A percentile compares a stretch with the other conserved stretches of the same genome.
Evolutionary conservation across 1,140 invertebrate genomes (phyloP).

Genomic region (Atopsyche davidsoni): DNA sequence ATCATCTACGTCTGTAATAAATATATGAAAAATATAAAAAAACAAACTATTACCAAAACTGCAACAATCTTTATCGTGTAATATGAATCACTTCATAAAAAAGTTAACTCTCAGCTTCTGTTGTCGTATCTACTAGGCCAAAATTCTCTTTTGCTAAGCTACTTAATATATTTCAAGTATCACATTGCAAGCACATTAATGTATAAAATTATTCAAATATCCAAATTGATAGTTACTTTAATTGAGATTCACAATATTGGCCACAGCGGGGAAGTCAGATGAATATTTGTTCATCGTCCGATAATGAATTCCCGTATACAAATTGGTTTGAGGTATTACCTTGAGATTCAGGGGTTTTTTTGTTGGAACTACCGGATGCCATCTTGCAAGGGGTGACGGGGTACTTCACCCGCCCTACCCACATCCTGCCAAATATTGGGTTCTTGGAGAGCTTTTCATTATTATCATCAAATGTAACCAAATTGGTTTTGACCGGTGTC

Average conservation of each 20-base stretch:
- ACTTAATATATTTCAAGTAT: constrained; percentile 22
- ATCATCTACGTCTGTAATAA: background rate
- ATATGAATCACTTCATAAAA: no score
- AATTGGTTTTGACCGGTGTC: constrained; percentile 20
- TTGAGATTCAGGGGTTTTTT: constrained; percentile 31
- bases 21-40: background rate
- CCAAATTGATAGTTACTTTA: constrained; percentile 3
- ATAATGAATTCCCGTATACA: constrained; percentile 44
- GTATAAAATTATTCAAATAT: constrained; percentile 6
- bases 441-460: constrained; percentile 38
- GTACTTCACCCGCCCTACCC: constrained; percentile 52
- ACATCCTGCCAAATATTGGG: constrained; percentile 49
- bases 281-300: constrained; percentile 50
- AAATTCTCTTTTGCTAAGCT: constrained; percentile 20
- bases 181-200: constrained; percentile 25
- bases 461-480: constrained; percentile 10
- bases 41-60: constrained; percentile 4
- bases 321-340: constrained; percentile 39
- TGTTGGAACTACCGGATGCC: constrained; percentile 27
- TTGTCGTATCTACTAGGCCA: constrained; percentile 23
- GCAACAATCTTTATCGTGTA: constrained; percentile 5
- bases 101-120: constrained; percentile 8
- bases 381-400: constrained; percentile 54
- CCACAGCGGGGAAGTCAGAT: constrained; percentile 37
- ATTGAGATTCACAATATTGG: background rate